Conservation (phyloP, 2,888 invertebrate species). For the Spilarctia lutea region DNA sequence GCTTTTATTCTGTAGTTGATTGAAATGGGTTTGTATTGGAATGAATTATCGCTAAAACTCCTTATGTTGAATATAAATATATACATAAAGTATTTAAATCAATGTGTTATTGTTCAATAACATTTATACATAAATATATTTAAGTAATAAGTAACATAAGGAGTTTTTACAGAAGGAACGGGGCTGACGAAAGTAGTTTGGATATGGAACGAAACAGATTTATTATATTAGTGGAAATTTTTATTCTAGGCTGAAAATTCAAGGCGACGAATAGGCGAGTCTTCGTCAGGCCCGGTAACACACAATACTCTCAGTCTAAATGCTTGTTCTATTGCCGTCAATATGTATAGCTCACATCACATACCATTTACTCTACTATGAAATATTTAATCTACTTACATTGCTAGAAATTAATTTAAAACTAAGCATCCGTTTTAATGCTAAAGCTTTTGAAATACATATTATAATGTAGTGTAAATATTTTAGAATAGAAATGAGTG, state of each 20-base stretch:
- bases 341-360: conserved; percentile 50
- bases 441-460: background rate
- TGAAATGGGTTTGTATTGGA: conserved; percentile 56
- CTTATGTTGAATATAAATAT: conserved; percentile 47
- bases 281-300: conserved; percentile 70
- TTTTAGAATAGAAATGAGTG: conserved; percentile 13
- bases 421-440: conserved; percentile 35
- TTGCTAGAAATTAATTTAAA: conserved; percentile 26
- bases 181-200: conserved; percentile 69
- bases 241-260: conserved; percentile 70
- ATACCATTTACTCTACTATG: conserved; percentile 32
- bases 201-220: conserved; percentile 46
- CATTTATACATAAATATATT: conserved; percentile 12
- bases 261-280: conserved; percentile 68
- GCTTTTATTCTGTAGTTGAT: conserved; percentile 51
- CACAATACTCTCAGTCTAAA: conserved; percentile 55
- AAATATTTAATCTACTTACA: conserved; percentile 26
- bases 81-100: background rate
- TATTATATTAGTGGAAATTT: conserved; percentile 62
- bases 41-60: conserved; percentile 63
- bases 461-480: conserved; percentile 9
- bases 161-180: conserved; percentile 62
- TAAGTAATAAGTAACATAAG: conserved; percentile 52
- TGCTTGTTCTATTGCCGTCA: conserved; percentile 56
- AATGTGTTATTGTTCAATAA: conserved; percentile 13